Evolutionary conservation across 2,797 vertebrate species (phyloP).

Genomic region (Etheostoma nigrum): DNA sequence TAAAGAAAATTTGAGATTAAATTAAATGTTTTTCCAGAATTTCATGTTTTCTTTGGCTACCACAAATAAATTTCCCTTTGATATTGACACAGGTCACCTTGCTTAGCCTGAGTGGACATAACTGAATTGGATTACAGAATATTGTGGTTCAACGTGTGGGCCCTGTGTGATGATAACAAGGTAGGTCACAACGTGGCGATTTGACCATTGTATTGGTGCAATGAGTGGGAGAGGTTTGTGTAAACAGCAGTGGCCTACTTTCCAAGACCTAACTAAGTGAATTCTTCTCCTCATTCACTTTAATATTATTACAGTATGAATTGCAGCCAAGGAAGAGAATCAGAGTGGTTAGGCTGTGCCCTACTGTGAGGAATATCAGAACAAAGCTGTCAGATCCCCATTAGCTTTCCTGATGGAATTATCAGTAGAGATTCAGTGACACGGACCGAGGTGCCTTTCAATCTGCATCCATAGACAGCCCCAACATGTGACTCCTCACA

Average conservation of each 20-base stretch:
- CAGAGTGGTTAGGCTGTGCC: slow-evolving; percentile 31
- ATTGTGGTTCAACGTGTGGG: slow-evolving; percentile 7
- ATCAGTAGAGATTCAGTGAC: slow-evolving; percentile 67
- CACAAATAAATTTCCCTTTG: background rate
- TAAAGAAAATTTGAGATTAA: background rate
- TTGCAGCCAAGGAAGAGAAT: slow-evolving; percentile 38
- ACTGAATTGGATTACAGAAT: slow-evolving; percentile 14
- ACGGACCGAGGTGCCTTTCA: slow-evolving; percentile 47
- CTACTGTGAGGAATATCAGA: slow-evolving; percentile 35
- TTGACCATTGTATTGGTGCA: slow-evolving; percentile 37
- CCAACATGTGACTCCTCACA: slow-evolving; percentile 44
- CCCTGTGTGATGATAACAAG: background rate
- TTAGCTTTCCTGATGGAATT: slow-evolving; percentile 62
- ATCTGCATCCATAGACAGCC: slow-evolving; percentile 33
- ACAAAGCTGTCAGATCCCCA: slow-evolving; percentile 45
- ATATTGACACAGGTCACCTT: slow-evolving; percentile 2
- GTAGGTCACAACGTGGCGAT: background rate
- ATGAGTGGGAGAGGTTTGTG: slow-evolving; percentile 26
- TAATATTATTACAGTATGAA: slow-evolving; percentile 48
- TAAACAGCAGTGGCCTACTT: slow-evolving; percentile 63
- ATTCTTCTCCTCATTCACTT: slow-evolving; percentile 51
- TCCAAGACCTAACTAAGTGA: slow-evolving; percentile 48
- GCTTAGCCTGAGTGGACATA: background rate
- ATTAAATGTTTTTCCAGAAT: slow-evolving; percentile 3
- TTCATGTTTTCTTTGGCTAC: background rate